Percentiles rank a stretch among this genome's conserved stretches.
Conservation (phyloP, 37 sponge, comb jelly and placozoan species). For the Chondrosia reniformis region DNA sequence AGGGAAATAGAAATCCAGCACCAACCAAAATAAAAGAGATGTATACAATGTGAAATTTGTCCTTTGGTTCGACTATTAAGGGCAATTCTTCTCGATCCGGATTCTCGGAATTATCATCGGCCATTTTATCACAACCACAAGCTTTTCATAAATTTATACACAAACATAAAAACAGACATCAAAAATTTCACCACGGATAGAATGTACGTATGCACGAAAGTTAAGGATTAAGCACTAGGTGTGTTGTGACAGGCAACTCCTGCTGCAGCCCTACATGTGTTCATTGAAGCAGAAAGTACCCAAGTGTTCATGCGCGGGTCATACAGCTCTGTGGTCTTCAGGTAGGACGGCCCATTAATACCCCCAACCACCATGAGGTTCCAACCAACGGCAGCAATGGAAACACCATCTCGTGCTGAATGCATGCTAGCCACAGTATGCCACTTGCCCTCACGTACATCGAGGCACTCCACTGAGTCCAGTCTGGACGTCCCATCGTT, state of each 20-base stretch:
- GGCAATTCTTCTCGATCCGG: neutral
- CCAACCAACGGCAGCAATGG: slow-evolving; percentile 65
- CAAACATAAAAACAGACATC: neutral
- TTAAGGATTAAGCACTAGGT: no score
- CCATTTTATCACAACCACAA: no score
- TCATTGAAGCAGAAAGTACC: slow-evolving; percentile 79
- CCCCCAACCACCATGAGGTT: slow-evolving; percentile 84
- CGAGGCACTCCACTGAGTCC: slow-evolving; percentile 91
- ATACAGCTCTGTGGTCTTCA: slow-evolving; percentile 75
- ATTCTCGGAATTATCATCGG: neutral
- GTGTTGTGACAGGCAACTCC: no score
- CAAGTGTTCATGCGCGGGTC: slow-evolving; percentile 76
- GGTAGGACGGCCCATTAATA: slow-evolving; percentile 93
- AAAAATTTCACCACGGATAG: neutral
- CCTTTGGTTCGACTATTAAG: slow-evolving; percentile 27
- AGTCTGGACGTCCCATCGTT: slow-evolving; percentile 90
- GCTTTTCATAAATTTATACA: neutral
- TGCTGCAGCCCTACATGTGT: slow-evolving; percentile 90
- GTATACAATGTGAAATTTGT: slow-evolving; percentile 53
- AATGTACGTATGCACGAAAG: neutral
- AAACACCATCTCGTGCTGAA: slow-evolving; percentile 86
- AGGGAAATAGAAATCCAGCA: slow-evolving; percentile 83
- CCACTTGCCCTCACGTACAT: slow-evolving; percentile 78
- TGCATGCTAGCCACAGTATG: slow-evolving; percentile 67
- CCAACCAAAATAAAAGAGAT: slow-evolving; percentile 63